These are phyloP conservation scores for Holacanthus passer DNA, from an alignment of 2,113 vertebrate species.

Conservation along the genomic window DNA sequence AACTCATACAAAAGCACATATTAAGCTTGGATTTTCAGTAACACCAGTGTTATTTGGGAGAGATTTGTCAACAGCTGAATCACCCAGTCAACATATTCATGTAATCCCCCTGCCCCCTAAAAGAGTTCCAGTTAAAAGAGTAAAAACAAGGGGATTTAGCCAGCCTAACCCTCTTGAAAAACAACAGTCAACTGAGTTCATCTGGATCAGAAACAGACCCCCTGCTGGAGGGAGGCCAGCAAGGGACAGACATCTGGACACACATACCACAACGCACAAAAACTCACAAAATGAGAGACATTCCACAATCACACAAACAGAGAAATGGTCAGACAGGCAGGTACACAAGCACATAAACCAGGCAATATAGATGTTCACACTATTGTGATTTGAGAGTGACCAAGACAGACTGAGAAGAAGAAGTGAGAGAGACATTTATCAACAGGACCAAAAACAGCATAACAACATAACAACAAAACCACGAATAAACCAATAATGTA, in stretches of 20 bases:
- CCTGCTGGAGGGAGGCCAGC: constrained; percentile 49
- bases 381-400: not conserved
- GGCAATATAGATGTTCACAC: not conserved
- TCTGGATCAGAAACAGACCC: constrained; percentile 64
- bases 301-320: not conserved
- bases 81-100: constrained; percentile 38
- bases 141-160: constrained; percentile 66
- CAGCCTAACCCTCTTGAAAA: constrained; percentile 45
- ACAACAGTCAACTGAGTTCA: constrained; percentile 62
- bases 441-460: not conserved
- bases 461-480: constrained; percentile 7
- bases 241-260: constrained; percentile 34
- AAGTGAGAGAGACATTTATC: not conserved
- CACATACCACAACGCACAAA: constrained; percentile 25
- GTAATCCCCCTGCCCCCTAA: constrained; percentile 42
- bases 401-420: not conserved
- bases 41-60: constrained; percentile 47
- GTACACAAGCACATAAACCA: not conserved
- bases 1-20: constrained; percentile 48
- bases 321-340: not conserved
- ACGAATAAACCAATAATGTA: constrained; percentile 5
- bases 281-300: not conserved
- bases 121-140: constrained; percentile 39
- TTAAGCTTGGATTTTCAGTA: constrained; percentile 57
- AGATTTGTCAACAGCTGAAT: constrained; percentile 50